Conservation (phyloP, 2,797 vertebrate species). For the Bovichtus diacanthus region DNA sequence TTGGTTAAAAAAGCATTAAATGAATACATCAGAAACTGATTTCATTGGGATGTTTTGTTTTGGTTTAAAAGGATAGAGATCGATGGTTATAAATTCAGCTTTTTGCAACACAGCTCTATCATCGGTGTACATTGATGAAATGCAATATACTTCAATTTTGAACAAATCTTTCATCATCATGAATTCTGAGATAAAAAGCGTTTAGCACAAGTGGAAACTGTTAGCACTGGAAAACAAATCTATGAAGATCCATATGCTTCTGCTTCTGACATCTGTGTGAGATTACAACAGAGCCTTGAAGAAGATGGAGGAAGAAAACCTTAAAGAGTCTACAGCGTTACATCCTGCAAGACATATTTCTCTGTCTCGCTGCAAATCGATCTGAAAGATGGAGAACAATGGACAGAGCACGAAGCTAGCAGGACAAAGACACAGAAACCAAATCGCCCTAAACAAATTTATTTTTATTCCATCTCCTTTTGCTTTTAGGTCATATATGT, state of each 20-base stretch:
- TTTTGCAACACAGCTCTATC: background rate
- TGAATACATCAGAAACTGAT: slow-evolving; percentile 56
- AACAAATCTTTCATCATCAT: slow-evolving; percentile 16
- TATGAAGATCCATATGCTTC: slow-evolving; percentile 37
- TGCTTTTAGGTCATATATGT: slow-evolving; percentile 68
- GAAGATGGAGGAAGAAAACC: slow-evolving; percentile 48
- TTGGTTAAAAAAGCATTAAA: slow-evolving; percentile 71
- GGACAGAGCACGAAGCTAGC: slow-evolving; percentile 31
- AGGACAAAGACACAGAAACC: slow-evolving; percentile 56
- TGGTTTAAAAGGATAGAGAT: slow-evolving; percentile 4
- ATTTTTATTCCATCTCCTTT: slow-evolving; percentile 61
- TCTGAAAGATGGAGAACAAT: slow-evolving; percentile 53
- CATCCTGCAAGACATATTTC: slow-evolving; percentile 58
- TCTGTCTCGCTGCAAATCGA: slow-evolving; percentile 55
- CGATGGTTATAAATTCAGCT: slow-evolving; percentile 2
- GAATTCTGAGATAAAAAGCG: slow-evolving; percentile 11
- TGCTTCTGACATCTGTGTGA: slow-evolving; percentile 58
- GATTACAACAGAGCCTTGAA: slow-evolving; percentile 51
- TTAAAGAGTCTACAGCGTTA: slow-evolving; percentile 50
- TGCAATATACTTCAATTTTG: slow-evolving; percentile 7
- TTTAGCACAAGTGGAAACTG: slow-evolving; percentile 19
- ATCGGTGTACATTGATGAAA: slow-evolving; percentile 8
- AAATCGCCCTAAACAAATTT: slow-evolving; percentile 53
- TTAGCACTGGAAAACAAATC: slow-evolving; percentile 8
- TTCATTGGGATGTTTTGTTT: slow-evolving; percentile 6